Evolutionary conservation across 1,140 invertebrate genomes (phyloP).

Genomic region (Latrodectus geometricus): DNA sequence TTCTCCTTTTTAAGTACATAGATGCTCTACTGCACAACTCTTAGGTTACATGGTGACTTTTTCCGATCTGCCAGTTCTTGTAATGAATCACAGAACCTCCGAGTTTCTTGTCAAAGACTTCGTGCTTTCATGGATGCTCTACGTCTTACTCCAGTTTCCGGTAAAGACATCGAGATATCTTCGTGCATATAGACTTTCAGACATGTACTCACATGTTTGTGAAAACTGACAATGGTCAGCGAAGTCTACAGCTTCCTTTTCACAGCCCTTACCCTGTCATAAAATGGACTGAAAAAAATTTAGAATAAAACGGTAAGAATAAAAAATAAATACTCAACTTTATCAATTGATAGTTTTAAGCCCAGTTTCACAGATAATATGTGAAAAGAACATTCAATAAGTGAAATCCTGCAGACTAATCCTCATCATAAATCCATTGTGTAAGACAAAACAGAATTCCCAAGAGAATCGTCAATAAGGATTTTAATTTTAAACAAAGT

Average conservation of each 20-base stretch:
- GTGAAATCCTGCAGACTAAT: no score
- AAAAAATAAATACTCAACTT: no score
- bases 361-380: no score
- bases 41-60: conserved; percentile 61
- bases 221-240: neutral
- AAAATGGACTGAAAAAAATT: neutral
- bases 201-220: neutral
- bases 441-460: no score
- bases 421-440: no score
- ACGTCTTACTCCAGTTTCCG: neutral
- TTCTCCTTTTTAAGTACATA: conserved; percentile 49
- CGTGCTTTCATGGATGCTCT: neutral
- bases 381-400: no score
- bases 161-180: neutral
- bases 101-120: neutral
- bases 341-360: no score
- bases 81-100: neutral
- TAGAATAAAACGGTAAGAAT: neutral
- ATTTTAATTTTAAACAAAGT: no score
- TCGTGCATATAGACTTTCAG: neutral
- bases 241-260: neutral
- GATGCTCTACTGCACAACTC: conserved; percentile 59
- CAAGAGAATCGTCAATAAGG: no score
- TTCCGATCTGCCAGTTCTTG: neutral
- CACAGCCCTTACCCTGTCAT: neutral